Conservation (phyloP, 1,140 invertebrate genomes). For the Samia ricini region DNA sequence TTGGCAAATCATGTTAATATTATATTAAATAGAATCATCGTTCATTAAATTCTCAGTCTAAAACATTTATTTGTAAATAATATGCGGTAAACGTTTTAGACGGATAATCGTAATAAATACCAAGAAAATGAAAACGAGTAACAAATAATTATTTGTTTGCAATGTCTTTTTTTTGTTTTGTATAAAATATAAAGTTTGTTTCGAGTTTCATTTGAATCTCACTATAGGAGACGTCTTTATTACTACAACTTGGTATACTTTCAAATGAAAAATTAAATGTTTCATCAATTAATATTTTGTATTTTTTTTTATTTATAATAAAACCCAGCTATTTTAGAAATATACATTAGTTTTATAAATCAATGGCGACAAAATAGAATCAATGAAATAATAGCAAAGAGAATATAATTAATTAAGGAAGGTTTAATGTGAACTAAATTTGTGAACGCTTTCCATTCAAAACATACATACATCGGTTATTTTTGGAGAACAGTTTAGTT, state of each 20-base stretch:
- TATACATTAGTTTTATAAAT: too few species aligned
- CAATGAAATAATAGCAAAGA: too few species aligned
- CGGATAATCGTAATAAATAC: neutral
- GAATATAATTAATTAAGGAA: too few species aligned
- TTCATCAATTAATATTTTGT: slow-evolving; percentile 55
- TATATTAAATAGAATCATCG: slow-evolving; percentile 8
- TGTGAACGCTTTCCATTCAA: too few species aligned
- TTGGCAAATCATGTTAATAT: slow-evolving; percentile 6
- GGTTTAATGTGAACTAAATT: too few species aligned
- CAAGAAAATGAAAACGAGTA: neutral
- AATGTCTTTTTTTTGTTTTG: too few species aligned
- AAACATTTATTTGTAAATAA: slow-evolving; percentile 7
- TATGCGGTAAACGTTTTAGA: neutral
- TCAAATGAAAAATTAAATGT: slow-evolving; percentile 77
- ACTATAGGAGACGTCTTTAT: slow-evolving; percentile 68
- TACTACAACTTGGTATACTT: slow-evolving; percentile 74
- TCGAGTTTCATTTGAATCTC: slow-evolving; percentile 76
- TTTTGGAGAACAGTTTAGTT: too few species aligned
- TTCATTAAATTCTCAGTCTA: slow-evolving; percentile 4
- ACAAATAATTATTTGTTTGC: slow-evolving; percentile 12
- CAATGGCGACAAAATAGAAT: too few species aligned
- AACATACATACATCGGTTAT: too few species aligned
- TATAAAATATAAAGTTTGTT: slow-evolving; percentile 60
- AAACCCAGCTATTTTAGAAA: too few species aligned
- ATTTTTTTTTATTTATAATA: neutral